These are phyloP conservation scores for Diplosoma virens DNA, from an alignment of 23 tunicate species.

Conservation along the genomic window DNA sequence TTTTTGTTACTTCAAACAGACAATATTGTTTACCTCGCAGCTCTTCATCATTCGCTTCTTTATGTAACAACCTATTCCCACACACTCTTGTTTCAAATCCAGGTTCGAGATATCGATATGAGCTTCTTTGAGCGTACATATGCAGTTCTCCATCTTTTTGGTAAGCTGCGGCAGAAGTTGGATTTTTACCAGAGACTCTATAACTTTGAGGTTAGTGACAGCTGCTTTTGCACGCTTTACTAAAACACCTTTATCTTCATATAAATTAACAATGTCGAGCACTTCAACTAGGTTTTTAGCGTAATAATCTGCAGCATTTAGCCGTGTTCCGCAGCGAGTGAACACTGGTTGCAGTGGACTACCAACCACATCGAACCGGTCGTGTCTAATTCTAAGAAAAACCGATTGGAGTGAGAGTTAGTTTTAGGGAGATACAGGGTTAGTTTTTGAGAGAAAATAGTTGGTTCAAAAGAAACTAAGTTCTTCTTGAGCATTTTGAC, in stretches of 20 bases:
- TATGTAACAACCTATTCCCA: slow-evolving; percentile 46
- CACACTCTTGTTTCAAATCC: slow-evolving; percentile 29
- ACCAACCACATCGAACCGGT: slow-evolving; percentile 9
- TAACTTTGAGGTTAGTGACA: slow-evolving; percentile 24
- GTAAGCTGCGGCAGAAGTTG: slow-evolving; percentile 45
- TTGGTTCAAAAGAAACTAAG: no score
- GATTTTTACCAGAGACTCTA: slow-evolving; percentile 32
- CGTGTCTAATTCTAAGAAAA: no score
- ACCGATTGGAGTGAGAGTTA: no score
- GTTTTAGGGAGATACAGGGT: no score
- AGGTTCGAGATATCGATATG: slow-evolving; percentile 47
- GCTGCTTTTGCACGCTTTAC: slow-evolving; percentile 30
- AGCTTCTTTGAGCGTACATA: slow-evolving; percentile 21
- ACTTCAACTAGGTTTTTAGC: slow-evolving; percentile 26
- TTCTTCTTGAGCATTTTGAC: no score
- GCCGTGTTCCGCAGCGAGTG: slow-evolving; percentile 26
- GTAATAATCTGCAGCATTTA: slow-evolving; percentile 24
- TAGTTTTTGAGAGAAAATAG: no score
- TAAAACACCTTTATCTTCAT: no score
- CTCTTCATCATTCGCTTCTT: slow-evolving; percentile 40
- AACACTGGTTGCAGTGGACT: slow-evolving; percentile 37
- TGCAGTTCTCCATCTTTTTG: slow-evolving; percentile 42
- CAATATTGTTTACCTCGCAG: no score
- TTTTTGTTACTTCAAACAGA: no score
- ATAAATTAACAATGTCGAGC: slow-evolving; percentile 21